Base-by-base conservation (phyloP, 2,888 invertebrate species). In the Crematogaster levior region DNA sequence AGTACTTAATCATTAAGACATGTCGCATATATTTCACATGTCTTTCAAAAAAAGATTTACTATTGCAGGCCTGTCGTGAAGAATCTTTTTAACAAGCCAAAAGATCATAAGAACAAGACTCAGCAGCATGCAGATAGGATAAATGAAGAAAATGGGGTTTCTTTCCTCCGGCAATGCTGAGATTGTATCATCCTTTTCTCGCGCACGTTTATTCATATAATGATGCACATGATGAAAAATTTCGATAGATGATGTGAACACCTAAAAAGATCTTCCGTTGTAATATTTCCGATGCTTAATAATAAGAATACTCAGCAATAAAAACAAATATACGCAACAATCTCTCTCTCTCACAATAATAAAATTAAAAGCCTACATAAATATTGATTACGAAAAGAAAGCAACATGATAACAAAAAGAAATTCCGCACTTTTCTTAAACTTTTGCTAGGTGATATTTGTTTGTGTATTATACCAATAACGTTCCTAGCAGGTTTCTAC, bases 161-260 rank as follows among this genome's bases (percentile, higher is more conserved):
- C 83, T 88, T 72, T 93, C 92, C 86, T 93, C 92, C 0, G 92
- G 93, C 34, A 94, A 75, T 1, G 81, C n/a, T 61, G 93, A 91
- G 27, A 91, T 34, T 1, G 80, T 72, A 0, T 87, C 70, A 65
- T 93, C 84, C 6, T 81, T 10, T 15, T 88, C 79, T 9, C 74
- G 86, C 24, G 80, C 73, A 3, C 21, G 58, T 9, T 84, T 84
- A 65, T 90, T 90, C 21, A 91, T 81, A 7, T 65, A 60, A 74
- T 93, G 92, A 88, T 94, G 92, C 34, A 90, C n/a, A 30, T 91
- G 83, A 80, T 93, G 93, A 84, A 93, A 94, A 2, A 88, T 24
- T 83, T 92, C 91, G 61, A 89, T 88, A 24, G 18, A 24, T 10
- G 84, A 27, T 0, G 85, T 18, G 10, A 79, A 18, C 2, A 75